Percentiles rank a stretch among this genome's conserved stretches.
These are phyloP conservation scores for Chiloscyllium punctatum DNA, from an alignment of 2,797 vertebrate genomes.

Conservation along the genomic window DNA sequence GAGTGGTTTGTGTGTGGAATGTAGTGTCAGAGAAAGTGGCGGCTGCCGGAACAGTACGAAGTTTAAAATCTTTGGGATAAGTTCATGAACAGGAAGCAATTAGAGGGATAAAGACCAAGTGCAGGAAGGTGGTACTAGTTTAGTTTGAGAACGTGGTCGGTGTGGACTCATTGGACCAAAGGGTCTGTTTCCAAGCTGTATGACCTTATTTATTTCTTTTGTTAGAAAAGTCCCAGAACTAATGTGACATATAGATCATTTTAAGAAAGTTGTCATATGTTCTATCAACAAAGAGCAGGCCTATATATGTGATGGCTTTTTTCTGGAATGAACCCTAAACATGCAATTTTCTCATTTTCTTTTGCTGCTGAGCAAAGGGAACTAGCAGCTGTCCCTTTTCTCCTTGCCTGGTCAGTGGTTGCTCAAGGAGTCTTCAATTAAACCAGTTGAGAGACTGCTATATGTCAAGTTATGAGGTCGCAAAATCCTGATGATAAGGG, in stretches of 20 bases:
- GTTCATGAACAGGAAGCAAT: too few species aligned
- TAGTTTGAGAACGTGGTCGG: too few species aligned
- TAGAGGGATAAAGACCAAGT: too few species aligned
- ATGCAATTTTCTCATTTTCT: background rate
- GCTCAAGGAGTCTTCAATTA: background rate
- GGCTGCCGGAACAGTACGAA: too few species aligned
- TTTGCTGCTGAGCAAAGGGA: background rate
- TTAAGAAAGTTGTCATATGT: background rate
- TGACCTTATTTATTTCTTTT: background rate
- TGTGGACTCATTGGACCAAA: too few species aligned
- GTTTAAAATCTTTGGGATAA: too few species aligned
- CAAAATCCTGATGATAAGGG: background rate
- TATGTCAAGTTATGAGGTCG: background rate
- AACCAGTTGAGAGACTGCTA: background rate
- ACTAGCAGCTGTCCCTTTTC: background rate
- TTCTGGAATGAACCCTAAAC: background rate
- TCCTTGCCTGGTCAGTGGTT: background rate
- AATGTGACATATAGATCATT: background rate
- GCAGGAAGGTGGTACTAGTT: too few species aligned
- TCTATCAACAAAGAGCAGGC: background rate
- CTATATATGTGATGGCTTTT: background rate
- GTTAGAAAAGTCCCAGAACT: background rate
- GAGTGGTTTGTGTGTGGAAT: too few species aligned
- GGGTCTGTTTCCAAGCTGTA: too few species aligned
- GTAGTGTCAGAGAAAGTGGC: too few species aligned